Evolutionary conservation across 2,113 vertebrate species (phyloP).

Genomic region (Xyrauchen texanus): DNA sequence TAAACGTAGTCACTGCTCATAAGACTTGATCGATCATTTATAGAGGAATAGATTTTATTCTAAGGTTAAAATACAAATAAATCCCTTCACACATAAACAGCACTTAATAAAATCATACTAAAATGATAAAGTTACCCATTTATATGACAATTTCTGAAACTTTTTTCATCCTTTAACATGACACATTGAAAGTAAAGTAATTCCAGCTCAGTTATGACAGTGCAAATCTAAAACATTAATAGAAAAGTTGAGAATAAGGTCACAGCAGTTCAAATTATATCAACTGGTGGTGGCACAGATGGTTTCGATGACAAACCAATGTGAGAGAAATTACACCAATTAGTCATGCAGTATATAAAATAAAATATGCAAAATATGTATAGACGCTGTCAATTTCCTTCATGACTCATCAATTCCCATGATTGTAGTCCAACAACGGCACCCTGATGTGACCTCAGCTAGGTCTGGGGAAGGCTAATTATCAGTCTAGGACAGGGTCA

Average conservation of each 20-base stretch:
- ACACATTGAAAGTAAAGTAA: constrained; percentile 10
- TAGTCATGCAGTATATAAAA: constrained; percentile 11
- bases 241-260: constrained; percentile 28
- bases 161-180: neutral
- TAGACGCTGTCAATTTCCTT: constrained; percentile 1
- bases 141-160: neutral
- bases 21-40: no score
- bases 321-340: constrained; percentile 38
- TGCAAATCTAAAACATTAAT: constrained; percentile 19
- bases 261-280: constrained; percentile 18
- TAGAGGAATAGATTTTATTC: no score
- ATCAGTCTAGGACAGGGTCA: neutral
- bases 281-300: constrained; percentile 48
- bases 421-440: neutral
- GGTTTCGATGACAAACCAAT: constrained; percentile 44
- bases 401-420: neutral
- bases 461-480: neutral
- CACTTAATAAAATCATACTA: neutral
- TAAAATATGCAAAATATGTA: constrained; percentile 23
- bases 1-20: no score
- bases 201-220: constrained; percentile 22
- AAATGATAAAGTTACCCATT: neutral
- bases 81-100: no score
- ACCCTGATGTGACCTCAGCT: neutral
- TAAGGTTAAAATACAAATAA: no score